Evolutionary conservation across 2,113 vertebrate genomes (phyloP).

Genomic region (Odocoileus hemionus): DNA sequence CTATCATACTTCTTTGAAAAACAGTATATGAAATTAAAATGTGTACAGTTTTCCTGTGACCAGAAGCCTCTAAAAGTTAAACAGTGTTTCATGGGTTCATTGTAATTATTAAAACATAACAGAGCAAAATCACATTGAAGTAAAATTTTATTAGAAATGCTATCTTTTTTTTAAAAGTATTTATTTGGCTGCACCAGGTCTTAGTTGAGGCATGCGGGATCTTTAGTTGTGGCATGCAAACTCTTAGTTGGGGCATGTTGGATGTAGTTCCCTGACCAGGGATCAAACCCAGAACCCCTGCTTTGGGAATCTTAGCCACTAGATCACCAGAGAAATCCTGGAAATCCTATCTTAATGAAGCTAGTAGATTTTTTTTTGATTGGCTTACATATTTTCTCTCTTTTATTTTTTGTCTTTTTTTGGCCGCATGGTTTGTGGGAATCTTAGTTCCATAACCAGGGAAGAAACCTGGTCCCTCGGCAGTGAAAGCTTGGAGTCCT

Average conservation of each 20-base stretch:
- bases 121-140: neutral
- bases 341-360: neutral
- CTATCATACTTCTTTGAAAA: neutral
- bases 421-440: neutral
- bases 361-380: neutral
- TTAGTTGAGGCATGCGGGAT: neutral
- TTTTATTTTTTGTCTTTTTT: neutral
- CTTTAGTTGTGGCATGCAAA: neutral
- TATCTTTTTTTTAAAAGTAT: neutral
- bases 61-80: neutral
- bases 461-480: neutral
- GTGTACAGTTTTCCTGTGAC: neutral
- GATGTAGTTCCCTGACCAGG: neutral
- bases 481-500: neutral
- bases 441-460: neutral
- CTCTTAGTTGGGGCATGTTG: neutral
- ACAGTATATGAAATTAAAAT: neutral
- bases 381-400: neutral
- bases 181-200: neutral
- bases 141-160: neutral
- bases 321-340: neutral
- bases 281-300: neutral
- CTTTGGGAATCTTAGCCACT: neutral
- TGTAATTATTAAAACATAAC: neutral
- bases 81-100: neutral